Percentiles rank a stretch among this genome's conserved stretches.
Evolutionary conservation across 2,113 vertebrate species (phyloP).

Genomic region (Sciurus niger): DNA sequence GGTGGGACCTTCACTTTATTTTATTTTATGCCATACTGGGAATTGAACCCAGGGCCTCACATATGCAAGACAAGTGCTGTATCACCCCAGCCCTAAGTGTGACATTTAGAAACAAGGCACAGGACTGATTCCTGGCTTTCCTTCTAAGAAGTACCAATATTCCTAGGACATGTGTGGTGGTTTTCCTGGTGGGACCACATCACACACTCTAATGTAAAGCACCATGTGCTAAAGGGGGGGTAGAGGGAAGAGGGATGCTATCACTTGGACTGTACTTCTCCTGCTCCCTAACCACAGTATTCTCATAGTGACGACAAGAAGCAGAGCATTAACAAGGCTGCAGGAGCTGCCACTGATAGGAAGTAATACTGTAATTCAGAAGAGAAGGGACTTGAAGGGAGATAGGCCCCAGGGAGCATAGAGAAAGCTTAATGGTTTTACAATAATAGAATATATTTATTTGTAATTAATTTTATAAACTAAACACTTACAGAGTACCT

Average conservation of each 20-base stretch:
- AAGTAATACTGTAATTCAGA: slow-evolving; percentile 34
- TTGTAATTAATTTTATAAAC: slow-evolving; percentile 53
- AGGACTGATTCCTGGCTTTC: background rate
- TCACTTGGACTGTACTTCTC: background rate
- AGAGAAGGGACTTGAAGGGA: background rate
- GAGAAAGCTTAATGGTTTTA: slow-evolving; percentile 46
- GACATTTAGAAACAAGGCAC: slow-evolving; percentile 30
- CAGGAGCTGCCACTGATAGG: background rate
- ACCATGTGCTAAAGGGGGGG: background rate
- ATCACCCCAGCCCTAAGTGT: background rate
- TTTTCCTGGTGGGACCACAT: background rate
- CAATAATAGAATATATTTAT: slow-evolving; percentile 39
- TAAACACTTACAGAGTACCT: background rate
- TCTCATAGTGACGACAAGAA: background rate
- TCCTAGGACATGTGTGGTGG: background rate
- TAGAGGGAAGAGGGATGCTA: background rate
- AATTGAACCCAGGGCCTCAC: background rate
- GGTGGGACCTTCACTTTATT: background rate
- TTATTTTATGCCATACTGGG: background rate
- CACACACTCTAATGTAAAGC: background rate
- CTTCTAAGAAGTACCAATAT: background rate
- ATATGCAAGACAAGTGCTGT: background rate
- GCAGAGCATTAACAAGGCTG: background rate
- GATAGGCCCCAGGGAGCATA: background rate
- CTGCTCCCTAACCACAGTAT: background rate